These are phyloP conservation scores for Pelvicachromis taeniatus DNA, from an alignment of 2,113 vertebrate species.

Conservation along the genomic window DNA sequence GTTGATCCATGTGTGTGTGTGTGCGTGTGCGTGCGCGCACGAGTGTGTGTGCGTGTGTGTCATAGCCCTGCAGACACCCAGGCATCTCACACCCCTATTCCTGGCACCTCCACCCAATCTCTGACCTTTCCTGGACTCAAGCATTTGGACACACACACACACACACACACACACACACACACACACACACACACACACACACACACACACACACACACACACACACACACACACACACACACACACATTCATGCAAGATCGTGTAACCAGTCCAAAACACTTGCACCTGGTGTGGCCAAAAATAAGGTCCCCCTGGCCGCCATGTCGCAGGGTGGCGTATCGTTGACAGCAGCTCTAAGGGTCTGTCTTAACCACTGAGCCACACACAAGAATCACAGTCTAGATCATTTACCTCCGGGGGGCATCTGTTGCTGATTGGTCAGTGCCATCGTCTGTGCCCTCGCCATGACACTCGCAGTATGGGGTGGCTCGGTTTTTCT, in stretches of 20 bases:
- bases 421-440: conserved; percentile 45
- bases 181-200: conserved; percentile 4
- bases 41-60: conserved; percentile 1
- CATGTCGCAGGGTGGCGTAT: conserved; percentile 21
- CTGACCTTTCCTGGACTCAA: conserved; percentile 71
- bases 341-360: conserved; percentile 31
- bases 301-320: conserved; percentile 57
- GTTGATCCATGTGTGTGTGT: background rate
- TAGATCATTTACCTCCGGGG: conserved; percentile 29
- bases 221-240: background rate
- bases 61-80: conserved; percentile 57
- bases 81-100: conserved; percentile 80
- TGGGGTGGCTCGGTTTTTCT: conserved; percentile 3
- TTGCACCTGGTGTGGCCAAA: conserved; percentile 72
- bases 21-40: background rate
- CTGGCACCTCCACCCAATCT: conserved; percentile 70
- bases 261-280: conserved; percentile 69
- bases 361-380: conserved; percentile 4
- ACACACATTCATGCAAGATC: conserved; percentile 49
- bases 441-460: conserved; percentile 7
- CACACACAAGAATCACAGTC: background rate
- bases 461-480: conserved; percentile 16
- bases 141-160: conserved; percentile 36
- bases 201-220: background rate
- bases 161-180: conserved; percentile 1